Percentiles rank a stretch among this genome's conserved stretches.
Conservation (phyloP, 2,797 vertebrate genomes). For the Falco cherrug region DNA sequence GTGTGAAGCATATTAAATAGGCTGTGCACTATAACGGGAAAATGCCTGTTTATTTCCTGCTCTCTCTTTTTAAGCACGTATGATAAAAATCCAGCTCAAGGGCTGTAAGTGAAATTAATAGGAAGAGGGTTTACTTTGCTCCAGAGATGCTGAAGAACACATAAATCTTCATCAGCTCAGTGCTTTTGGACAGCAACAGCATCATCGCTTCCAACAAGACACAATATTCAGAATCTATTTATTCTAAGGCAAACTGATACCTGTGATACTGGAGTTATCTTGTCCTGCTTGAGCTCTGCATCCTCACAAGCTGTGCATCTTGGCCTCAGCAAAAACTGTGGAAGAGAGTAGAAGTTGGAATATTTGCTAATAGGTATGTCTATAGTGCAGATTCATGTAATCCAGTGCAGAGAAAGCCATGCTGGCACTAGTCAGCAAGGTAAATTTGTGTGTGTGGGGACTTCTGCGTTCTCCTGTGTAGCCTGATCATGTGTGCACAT, state of each 20-base stretch:
- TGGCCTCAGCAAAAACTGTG: not conserved
- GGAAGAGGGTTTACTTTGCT: not conserved
- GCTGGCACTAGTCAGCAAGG: not conserved
- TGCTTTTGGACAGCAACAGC: not conserved
- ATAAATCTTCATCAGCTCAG: not conserved
- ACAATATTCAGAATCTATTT: not conserved
- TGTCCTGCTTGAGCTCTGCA: not conserved
- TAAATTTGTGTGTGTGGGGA: not conserved
- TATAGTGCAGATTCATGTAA: not conserved
- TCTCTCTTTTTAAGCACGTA: not conserved
- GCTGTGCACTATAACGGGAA: not conserved
- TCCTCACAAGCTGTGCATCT: not conserved
- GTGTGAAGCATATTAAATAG: not conserved
- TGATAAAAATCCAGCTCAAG: not conserved
- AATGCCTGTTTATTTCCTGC: not conserved
- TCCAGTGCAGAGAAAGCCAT: not conserved
- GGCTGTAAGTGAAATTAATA: not conserved
- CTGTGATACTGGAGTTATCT: not conserved
- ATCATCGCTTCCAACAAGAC: not conserved
- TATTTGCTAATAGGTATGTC: not conserved
- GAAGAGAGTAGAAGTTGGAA: not conserved
- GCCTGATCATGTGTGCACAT: not conserved
- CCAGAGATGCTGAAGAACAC: not conserved
- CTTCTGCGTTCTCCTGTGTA: not conserved
- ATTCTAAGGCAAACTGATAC: not conserved